These are phyloP conservation scores for Prenolepis imparis DNA, from an alignment of 2,888 invertebrate genomes.

Conservation along the genomic window DNA sequence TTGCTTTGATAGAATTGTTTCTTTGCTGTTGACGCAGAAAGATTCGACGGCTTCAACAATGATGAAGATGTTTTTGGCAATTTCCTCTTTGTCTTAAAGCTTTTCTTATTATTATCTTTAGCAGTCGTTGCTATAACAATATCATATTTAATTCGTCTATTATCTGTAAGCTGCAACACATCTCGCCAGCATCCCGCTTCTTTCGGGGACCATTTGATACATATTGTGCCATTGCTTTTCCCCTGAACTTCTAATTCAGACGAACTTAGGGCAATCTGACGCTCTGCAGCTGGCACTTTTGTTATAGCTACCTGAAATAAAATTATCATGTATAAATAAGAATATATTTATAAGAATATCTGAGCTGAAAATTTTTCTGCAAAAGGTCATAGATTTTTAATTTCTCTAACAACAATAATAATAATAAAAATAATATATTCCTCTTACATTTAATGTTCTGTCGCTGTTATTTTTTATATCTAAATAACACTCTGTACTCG, in stretches of 20 bases:
- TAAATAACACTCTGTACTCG: conserved; percentile 69
- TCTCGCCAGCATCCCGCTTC: conserved; percentile 89
- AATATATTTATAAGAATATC: not conserved
- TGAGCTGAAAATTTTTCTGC: not conserved
- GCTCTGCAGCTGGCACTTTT: conserved; percentile 88
- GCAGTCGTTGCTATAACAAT: conserved; percentile 68
- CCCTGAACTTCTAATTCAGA: conserved; percentile 88
- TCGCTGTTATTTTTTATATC: conserved; percentile 76
- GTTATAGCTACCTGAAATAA: conserved; percentile 86
- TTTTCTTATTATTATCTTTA: conserved; percentile 32
- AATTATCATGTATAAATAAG: conserved; percentile 30
- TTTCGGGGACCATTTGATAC: conserved; percentile 90
- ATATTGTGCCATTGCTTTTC: conserved; percentile 87
- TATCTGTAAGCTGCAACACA: conserved; percentile 89
- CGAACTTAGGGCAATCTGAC: conserved; percentile 88
- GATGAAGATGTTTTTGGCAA: not conserved
- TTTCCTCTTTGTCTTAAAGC: not conserved
- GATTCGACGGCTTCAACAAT: not conserved
- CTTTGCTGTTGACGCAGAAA: not conserved
- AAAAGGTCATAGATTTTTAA: not conserved
- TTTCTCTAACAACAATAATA: not conserved
- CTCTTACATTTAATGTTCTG: conserved; percentile 72
- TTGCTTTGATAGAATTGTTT: not conserved
- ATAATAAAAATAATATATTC: too few species aligned
- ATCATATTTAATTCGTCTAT: conserved; percentile 89